Conservation (phyloP, 2,888 invertebrate species). For the Orthosia gracilis region DNA sequence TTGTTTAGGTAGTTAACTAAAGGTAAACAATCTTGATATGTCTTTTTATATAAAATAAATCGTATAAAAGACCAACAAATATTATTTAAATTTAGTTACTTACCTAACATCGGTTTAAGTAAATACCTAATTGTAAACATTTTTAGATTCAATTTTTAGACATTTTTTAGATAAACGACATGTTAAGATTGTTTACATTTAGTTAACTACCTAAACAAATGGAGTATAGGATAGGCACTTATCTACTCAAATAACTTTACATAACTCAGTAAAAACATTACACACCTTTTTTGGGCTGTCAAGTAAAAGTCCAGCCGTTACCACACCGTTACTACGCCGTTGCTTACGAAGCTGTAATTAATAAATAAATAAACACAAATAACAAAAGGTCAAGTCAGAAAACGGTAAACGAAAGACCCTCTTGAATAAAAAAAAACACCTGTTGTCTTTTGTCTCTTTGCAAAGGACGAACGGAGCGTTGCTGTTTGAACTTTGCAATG, state of each 20-base stretch:
- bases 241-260: not conserved
- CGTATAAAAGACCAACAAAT: too few relatives aligned
- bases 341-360: not conserved
- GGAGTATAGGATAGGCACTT: not conserved
- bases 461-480: slow-evolving; percentile 18
- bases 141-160: too few relatives aligned
- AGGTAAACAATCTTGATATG: too few relatives aligned
- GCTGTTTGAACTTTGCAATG: not conserved
- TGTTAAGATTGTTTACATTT: too few relatives aligned
- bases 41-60: too few relatives aligned
- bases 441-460: slow-evolving; percentile 17
- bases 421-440: slow-evolving; percentile 20
- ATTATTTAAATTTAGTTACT: too few relatives aligned
- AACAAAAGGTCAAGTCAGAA: slow-evolving; percentile 25
- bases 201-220: too few relatives aligned
- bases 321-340: not conserved
- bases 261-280: not conserved
- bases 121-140: too few relatives aligned
- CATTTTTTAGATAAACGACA: too few relatives aligned
- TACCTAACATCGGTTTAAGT: too few relatives aligned
- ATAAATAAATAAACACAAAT: not conserved
- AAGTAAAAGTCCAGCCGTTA: not conserved
- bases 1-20: too few relatives aligned
- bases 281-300: not conserved
- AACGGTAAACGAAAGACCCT: not conserved